Percentiles rank a stretch among this genome's conserved stretches.
Conservation (phyloP, 2,797 vertebrate species). For the Anas capensis region DNA sequence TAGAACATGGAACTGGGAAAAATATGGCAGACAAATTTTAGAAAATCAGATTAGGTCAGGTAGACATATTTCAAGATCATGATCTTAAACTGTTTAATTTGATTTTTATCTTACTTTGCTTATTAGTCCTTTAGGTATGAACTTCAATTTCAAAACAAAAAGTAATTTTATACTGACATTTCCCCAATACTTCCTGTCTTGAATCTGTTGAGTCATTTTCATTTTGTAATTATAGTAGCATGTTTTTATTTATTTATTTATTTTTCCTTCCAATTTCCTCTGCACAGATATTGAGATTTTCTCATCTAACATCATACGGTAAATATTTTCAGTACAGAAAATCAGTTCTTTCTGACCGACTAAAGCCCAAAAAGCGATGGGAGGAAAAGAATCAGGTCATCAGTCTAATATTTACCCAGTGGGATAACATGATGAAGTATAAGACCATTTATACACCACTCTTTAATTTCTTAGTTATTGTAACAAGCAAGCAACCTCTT, state of each 20-base stretch:
- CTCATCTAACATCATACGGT: background rate
- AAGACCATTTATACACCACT: background rate
- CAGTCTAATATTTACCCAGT: background rate
- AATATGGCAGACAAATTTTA: background rate
- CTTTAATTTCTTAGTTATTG: background rate
- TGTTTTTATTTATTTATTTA: background rate
- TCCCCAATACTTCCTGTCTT: background rate
- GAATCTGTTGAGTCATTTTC: background rate
- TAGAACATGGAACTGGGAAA: background rate
- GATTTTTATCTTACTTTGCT: background rate
- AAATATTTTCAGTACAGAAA: background rate
- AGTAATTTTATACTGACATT: background rate
- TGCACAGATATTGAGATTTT: background rate
- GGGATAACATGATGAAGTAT: background rate
- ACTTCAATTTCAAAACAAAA: background rate
- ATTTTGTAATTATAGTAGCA: background rate
- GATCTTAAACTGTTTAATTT: background rate
- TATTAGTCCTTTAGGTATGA: background rate
- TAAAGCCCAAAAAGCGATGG: background rate
- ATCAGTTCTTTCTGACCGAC: background rate
- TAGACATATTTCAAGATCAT: background rate
- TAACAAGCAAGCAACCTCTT: background rate
- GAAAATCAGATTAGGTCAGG: background rate
- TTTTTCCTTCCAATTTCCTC: background rate
- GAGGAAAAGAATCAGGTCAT: background rate